Conservation (phyloP, 2,113 vertebrate species). For the Malurus alboscapulatus region DNA sequence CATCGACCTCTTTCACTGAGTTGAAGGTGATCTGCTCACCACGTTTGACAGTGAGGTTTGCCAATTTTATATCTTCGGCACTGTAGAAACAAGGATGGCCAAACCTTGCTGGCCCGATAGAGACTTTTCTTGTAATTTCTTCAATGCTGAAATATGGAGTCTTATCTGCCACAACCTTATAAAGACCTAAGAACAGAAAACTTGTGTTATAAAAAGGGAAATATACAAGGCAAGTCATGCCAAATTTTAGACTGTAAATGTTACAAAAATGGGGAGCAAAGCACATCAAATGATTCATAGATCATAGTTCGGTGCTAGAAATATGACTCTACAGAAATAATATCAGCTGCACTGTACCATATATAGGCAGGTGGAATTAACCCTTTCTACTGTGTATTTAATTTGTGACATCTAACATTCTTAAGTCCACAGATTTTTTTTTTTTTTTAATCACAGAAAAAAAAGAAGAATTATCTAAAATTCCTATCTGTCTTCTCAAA, state of each 20-base stretch:
- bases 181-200: constrained; percentile 77
- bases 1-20: constrained; percentile 61
- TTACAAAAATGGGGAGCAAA: neutral
- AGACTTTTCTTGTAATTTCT: constrained; percentile 76
- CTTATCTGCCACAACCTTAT: constrained; percentile 78
- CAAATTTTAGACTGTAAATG: neutral
- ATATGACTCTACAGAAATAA: neutral
- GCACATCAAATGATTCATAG: neutral
- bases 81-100: constrained; percentile 77
- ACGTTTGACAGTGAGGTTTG: constrained; percentile 57
- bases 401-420: neutral
- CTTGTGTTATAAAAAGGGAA: constrained; percentile 7
- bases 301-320: neutral
- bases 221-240: neutral
- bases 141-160: constrained; percentile 73
- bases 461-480: neutral
- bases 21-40: constrained; percentile 72
- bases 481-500: neutral
- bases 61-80: constrained; percentile 58
- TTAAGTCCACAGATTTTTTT: neutral
- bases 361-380: neutral
- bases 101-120: constrained; percentile 70
- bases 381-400: neutral
- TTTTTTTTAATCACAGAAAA: neutral
- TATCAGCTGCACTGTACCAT: neutral